Evolutionary conservation across 2,888 invertebrate species (phyloP).

Genomic region (Dynastes grantii): DNA sequence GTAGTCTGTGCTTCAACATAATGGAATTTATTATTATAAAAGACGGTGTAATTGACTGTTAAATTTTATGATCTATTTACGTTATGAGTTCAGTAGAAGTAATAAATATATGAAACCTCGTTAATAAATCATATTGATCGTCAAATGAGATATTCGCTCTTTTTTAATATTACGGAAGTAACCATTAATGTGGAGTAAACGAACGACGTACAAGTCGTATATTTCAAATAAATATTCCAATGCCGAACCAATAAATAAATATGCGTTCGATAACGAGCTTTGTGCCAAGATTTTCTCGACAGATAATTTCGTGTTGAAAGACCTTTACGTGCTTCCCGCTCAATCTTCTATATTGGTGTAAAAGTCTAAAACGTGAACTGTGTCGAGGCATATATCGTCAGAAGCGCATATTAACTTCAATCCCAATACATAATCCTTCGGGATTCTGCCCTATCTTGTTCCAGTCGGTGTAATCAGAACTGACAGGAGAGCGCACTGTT

Average conservation of each 20-base stretch:
- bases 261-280: neutral
- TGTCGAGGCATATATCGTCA: slow-evolving; percentile 11
- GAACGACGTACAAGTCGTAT: neutral
- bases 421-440: slow-evolving; percentile 19
- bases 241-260: neutral
- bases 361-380: slow-evolving; percentile 6
- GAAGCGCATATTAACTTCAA: slow-evolving; percentile 16
- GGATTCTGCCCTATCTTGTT: slow-evolving; percentile 30
- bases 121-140: no score
- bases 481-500: neutral
- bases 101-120: no score
- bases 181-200: no score
- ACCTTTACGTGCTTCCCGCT: slow-evolving; percentile 8
- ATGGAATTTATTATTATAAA: no score
- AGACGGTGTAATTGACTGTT: no score
- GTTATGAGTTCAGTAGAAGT: no score
- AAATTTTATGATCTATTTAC: no score
- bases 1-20: no score
- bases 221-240: neutral
- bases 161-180: no score
- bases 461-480: slow-evolving; percentile 3
- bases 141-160: neutral
- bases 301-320: slow-evolving; percentile 29
- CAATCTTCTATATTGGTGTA: slow-evolving; percentile 8
- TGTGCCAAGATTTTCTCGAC: neutral